Evolutionary conservation across 2,888 invertebrate species (phyloP), one percentile per base, ranked within the genome.

Genomic region (Nymphalis polychloros): DNA sequence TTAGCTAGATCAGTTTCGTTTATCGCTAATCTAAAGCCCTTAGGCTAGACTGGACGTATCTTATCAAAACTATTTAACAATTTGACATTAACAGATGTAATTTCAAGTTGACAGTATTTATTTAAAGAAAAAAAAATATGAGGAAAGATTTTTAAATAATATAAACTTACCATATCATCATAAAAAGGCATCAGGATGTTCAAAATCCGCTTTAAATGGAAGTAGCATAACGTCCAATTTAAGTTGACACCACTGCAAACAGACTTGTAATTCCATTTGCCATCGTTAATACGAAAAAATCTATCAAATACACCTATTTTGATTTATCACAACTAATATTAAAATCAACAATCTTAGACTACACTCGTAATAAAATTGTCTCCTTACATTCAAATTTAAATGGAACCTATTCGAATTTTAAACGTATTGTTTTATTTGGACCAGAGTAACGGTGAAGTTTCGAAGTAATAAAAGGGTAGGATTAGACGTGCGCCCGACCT

Each of bases 171-270:
- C 84, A 88, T 86, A 77, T 88, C 88, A 90, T 91, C 87, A 86
- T 92, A 90, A 86, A 84, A 84, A 80, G 91, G 89, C 91, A 92
- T 92, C 73, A 89, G 87, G 83, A 89, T 82, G 69, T 84, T 79
- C 66, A 90, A 72, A 71, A 89, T 81, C 74, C 83, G 81, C 78
- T 84, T 84, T 74, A 90, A 81, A 63, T 89, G 83, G 68, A 82
- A 83, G 70, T 84, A 86, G 77, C 92, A 92, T 91, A 90, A 81
- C 84, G 91, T 92, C 85, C 85, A 84, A 70, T 91, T 92, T 67
- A 89, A 76, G 72, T 86, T 77, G 63, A 73, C 72, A 53, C 87
- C 88, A 72, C 79, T 81, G 73, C 91, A 91, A 68, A 79, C 73
- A 52, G 79, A 78, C 27, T 17, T 27, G 69, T 80, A 78, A 41